Base-by-base conservation (phyloP, 2,797 vertebrate species). In the Sebastes baramenuke region DNA sequence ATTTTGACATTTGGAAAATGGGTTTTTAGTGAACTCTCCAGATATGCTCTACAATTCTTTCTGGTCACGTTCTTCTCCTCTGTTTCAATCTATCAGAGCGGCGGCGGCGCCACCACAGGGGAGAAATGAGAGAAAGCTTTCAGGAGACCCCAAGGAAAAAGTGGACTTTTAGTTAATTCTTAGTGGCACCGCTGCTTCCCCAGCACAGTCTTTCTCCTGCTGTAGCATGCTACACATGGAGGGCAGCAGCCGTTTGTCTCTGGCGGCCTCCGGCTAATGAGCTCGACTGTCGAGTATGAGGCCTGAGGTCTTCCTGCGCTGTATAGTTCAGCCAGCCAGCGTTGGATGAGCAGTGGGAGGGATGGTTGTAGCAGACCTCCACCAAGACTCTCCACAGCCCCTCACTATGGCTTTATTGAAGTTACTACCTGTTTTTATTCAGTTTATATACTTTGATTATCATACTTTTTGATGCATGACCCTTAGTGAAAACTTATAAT, bases 151-250 rank as follows among this genome's bases (percentile, higher is more conserved):
- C 6, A 2, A 69, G 60, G 81, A 82, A 46, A 81, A 75, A 46
- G 32, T 74, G 32, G 77, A 87, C 72, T 80, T 77, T 71, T 42
- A 42, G 52, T 72, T 84, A 59, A 88, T 77, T 80, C 56, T 74
- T 75, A 34, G 34, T 72, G 74, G 70, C 81, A 65, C 75, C 58
- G 10, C 55, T 46, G 72, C 67, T 79, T 76, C 76, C 59, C 73
- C 32, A 20, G 4, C n/a, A 32, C 22, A 8, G n/a, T 14, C 6
- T 64, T 65, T 76, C 68, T 65, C 27, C 65, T 62, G 46, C 52
- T 30, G 52, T 24, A 27, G 32, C 14, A 5, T 46, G 29, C 32
- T 30, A 4, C 78, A 81, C 65, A 79, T 1, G 1, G 18, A 79
- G 4, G 52, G 9, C 32, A 54, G 67, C 77, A 42, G 61, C 34